A percentile compares a stretch with the other conserved stretches of the same genome.
Conservation (phyloP, 2,113 vertebrate species). For the Equus przewalskii region DNA sequence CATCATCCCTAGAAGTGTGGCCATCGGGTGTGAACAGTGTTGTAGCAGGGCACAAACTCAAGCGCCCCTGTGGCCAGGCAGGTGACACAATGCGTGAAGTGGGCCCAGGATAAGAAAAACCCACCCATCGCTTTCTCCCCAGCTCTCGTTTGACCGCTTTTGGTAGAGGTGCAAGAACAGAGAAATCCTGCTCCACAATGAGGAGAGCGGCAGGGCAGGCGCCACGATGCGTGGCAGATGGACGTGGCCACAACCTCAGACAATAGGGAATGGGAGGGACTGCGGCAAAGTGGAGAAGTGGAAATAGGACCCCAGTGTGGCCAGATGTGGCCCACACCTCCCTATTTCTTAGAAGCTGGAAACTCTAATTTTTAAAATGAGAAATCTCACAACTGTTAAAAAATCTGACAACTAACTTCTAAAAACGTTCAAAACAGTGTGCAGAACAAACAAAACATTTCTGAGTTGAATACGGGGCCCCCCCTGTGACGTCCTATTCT, state of each 20-base stretch:
- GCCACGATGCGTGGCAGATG: not conserved
- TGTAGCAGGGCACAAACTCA: rapidly evolving
- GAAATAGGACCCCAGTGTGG: not conserved
- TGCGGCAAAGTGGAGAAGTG: not conserved
- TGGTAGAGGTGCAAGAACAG: not conserved
- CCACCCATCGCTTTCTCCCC: not conserved
- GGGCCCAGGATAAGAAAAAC: not conserved
- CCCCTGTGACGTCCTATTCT: not conserved
- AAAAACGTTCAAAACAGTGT: not conserved
- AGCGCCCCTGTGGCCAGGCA: not conserved
- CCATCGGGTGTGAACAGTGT: not conserved
- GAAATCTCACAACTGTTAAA: not conserved
- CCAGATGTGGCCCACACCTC: rapidly evolving
- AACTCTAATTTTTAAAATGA: not conserved
- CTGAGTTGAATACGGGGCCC: not conserved
- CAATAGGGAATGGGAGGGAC: not conserved
- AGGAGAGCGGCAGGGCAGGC: not conserved
- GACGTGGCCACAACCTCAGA: not conserved
- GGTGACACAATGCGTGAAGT: rapidly evolving
- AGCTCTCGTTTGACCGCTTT: not conserved
- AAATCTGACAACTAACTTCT: not conserved
- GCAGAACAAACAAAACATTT: not conserved
- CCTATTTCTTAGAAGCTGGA: not conserved
- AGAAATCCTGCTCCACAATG: not conserved
- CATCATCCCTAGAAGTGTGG: not conserved